Conservation (phyloP, 2,888 invertebrate genomes). For the Leptura quadrifasciata region DNA sequence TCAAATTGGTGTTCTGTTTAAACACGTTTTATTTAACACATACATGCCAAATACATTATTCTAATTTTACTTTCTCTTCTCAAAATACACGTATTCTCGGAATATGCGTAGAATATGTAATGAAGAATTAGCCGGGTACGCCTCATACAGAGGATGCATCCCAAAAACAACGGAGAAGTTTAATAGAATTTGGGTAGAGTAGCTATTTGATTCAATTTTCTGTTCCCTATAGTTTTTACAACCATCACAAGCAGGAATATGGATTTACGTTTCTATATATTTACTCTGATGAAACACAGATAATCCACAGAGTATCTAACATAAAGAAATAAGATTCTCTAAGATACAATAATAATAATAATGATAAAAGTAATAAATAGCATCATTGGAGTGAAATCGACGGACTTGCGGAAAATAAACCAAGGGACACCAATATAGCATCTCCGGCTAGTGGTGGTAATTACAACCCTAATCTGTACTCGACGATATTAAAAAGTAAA, state of each 20-base stretch:
- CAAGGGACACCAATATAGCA: no score
- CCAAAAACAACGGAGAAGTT: conserved; percentile 16
- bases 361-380: no score
- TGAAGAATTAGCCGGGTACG: conserved; percentile 27
- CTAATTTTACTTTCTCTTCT: conserved; percentile 26
- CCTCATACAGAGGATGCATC: not conserved
- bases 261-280: not conserved
- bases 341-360: no score
- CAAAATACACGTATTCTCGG: conserved; percentile 19
- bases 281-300: no score
- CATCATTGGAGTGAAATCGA: no score
- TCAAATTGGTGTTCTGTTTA: not conserved
- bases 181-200: conserved; percentile 18
- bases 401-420: no score
- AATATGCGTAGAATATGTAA: conserved; percentile 29
- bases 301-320: no score
- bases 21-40: conserved; percentile 22
- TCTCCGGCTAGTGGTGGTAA: no score
- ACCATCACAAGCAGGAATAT: not conserved
- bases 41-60: conserved; percentile 19
- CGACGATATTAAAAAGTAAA: no score
- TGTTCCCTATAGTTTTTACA: conserved; percentile 2
- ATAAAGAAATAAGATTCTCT: no score
- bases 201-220: conserved; percentile 15
- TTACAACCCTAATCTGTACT: no score